Evolutionary conservation across 2,888 invertebrate species (phyloP).

Genomic region (Drosophila gaucha): DNA sequence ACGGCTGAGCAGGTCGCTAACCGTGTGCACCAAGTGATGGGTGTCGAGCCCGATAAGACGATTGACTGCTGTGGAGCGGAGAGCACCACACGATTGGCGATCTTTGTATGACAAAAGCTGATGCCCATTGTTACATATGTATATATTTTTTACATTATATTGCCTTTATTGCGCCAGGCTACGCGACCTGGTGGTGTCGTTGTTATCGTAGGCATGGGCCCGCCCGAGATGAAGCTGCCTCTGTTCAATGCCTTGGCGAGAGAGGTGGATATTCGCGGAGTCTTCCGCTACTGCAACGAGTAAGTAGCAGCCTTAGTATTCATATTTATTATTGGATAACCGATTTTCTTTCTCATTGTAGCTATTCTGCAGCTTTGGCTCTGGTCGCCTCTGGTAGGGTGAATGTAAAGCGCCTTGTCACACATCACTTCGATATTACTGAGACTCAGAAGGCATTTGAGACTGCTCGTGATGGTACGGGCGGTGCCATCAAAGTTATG

Average conservation of each 20-base stretch:
- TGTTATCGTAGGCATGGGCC: conserved; percentile 95
- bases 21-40: conserved; percentile 87
- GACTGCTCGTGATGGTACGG: conserved; percentile 89
- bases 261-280: conserved; percentile 96
- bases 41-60: conserved; percentile 89
- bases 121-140: conserved; percentile 85
- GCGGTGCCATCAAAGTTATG: conserved; percentile 94
- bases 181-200: conserved; percentile 94
- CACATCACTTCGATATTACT: conserved; percentile 92
- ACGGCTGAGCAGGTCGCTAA: conserved; percentile 87
- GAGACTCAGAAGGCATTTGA: conserved; percentile 94
- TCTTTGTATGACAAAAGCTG: conserved; percentile 87
- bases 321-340: conserved; percentile 72
- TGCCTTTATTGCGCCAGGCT: conserved; percentile 86
- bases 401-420: conserved; percentile 92
- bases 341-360: conserved; percentile 84
- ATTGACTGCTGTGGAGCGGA: conserved; percentile 96
- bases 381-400: conserved; percentile 91
- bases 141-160: background rate
- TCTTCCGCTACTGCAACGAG: conserved; percentile 96
- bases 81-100: conserved; percentile 90
- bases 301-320: conserved; percentile 85
- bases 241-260: conserved; percentile 91
- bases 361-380: conserved; percentile 92
- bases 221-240: conserved; percentile 91